These are phyloP conservation scores for Diabrotica undecimpunctata DNA, from an alignment of 1,140 invertebrate genomes.

Conservation along the genomic window DNA sequence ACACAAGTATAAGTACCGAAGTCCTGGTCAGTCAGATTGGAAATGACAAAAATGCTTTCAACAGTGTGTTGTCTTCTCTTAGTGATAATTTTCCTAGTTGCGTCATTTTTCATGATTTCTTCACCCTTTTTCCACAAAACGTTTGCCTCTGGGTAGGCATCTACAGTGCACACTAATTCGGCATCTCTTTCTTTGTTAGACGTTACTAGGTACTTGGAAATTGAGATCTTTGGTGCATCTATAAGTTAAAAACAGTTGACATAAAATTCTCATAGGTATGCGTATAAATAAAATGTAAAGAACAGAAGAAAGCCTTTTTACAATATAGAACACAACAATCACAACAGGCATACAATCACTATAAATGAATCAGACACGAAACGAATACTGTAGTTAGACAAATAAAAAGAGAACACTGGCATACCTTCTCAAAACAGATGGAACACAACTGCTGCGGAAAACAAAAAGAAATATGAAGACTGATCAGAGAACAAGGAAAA, in stretches of 20 bases:
- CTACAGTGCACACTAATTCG: constrained; percentile 35
- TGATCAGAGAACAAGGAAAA: too few species aligned
- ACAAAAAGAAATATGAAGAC: too few species aligned
- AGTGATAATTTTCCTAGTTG: constrained; percentile 4
- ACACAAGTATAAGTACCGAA: constrained; percentile 36
- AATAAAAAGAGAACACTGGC: too few species aligned
- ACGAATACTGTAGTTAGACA: too few species aligned
- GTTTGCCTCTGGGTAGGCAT: constrained; percentile 31
- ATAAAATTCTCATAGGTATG: too few species aligned
- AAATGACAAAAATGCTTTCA: constrained; percentile 29
- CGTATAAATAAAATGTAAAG: too few species aligned
- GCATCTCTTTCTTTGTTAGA: constrained; percentile 32
- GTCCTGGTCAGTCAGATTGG: constrained; percentile 29
- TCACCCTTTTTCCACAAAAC: constrained; percentile 35
- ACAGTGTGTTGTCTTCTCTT: constrained; percentile 19
- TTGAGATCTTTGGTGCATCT: constrained; percentile 35
- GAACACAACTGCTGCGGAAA: too few species aligned
- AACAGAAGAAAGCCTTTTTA: too few species aligned
- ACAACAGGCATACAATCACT: too few species aligned
- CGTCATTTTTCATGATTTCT: constrained; percentile 22
- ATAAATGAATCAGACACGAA: too few species aligned
- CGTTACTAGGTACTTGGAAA: constrained; percentile 35
- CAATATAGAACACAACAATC: too few species aligned
- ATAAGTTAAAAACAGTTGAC: constrained; percentile 9
- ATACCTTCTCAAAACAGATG: too few species aligned